Conservation (phyloP, 2,113 vertebrate genomes). For the Heliornis fulica region DNA sequence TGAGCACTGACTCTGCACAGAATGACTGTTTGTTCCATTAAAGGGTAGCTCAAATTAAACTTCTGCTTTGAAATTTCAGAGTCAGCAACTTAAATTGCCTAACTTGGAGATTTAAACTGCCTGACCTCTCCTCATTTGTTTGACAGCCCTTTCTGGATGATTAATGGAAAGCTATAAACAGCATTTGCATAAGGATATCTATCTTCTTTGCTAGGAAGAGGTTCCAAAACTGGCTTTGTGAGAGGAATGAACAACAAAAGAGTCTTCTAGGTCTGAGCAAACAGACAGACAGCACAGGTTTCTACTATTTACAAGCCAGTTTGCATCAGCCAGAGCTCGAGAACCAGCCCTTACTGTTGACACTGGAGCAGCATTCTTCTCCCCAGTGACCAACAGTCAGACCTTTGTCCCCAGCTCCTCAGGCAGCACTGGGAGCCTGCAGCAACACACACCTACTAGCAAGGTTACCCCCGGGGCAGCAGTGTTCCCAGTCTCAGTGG, state of each 20-base stretch:
- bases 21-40: background rate
- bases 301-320: background rate
- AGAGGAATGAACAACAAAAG: background rate
- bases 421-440: background rate
- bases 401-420: background rate
- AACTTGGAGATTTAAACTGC: background rate
- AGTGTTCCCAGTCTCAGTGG: background rate
- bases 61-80: background rate
- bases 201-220: background rate
- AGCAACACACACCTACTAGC: background rate
- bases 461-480: background rate
- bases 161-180: background rate
- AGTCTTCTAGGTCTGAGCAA: background rate
- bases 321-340: background rate
- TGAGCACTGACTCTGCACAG: background rate
- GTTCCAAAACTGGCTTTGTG: background rate
- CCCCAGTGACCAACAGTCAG: background rate
- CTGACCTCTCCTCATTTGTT: background rate
- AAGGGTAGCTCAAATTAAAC: background rate
- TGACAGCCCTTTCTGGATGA: conserved; percentile 9
- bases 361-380: conserved; percentile 15
- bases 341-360: background rate
- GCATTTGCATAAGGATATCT: background rate
- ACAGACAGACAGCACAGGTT: background rate
- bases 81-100: background rate